phyloP scores from a whole-genome alignment of 2,797 vertebrate genomes.

The Pelochelys cantorii region DNA sequence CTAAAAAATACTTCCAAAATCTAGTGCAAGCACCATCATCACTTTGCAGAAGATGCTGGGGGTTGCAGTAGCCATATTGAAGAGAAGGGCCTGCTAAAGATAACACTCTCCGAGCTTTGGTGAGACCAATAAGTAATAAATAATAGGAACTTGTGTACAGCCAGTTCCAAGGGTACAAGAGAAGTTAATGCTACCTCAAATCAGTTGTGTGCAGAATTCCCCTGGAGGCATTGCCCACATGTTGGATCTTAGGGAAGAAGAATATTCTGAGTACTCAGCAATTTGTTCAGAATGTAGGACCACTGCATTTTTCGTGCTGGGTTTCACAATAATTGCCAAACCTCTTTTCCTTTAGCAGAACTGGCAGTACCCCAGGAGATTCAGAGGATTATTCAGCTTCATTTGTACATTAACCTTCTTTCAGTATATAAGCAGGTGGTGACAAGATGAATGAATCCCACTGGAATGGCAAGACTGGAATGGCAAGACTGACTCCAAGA shows the following conservation, averaged over 20 bases:
- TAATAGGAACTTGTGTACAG: background rate
- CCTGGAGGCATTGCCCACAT: background rate
- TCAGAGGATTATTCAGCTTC: constrained; percentile 12
- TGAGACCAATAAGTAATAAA: background rate
- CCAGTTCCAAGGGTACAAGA: background rate
- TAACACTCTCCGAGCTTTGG: background rate
- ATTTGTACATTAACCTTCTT: background rate
- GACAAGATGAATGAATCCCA: background rate
- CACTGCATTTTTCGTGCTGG: background rate
- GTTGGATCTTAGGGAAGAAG: background rate
- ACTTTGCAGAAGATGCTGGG: accelerated
- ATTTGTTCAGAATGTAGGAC: background rate
- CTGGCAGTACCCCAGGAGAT: background rate
- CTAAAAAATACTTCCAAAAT: background rate
- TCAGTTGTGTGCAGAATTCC: background rate
- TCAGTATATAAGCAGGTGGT: background rate
- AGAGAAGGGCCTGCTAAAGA: background rate
- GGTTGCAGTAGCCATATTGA: background rate
- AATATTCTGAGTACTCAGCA: background rate
- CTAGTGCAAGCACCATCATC: background rate
- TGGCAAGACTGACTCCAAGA: accelerated
- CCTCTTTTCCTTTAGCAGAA: background rate
- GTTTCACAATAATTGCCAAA: background rate
- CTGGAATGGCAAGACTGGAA: accelerated
- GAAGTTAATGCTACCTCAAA: background rate